Base-by-base conservation (phyloP, 2,888 invertebrate genomes). In the Drosophila ezoana region DNA sequence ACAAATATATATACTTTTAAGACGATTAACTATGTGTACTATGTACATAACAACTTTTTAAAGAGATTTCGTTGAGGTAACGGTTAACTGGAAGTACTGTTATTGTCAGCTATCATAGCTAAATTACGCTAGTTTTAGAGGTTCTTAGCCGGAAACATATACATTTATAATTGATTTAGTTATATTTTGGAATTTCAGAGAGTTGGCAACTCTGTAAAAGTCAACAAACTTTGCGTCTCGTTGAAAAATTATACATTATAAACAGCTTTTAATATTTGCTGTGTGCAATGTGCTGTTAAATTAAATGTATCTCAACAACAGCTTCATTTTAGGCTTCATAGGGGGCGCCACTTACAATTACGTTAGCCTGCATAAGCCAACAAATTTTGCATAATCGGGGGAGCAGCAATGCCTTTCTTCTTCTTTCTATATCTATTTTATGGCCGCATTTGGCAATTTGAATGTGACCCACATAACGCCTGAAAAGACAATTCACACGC, bases 401-500 rank as follows among this genome's bases (percentile, higher is more conserved):
- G 54, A 56, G 38, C 33, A 52, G 28, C 52, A 38, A 13, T 45
- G 10, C 11, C 8, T 32, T 33, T 41, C 14, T 14, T 11, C 14
- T 8, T 14, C 6, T 37, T 13, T 11, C 23, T 51, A 18, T 11
- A 32, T 57, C 28, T 32, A 43, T 32, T 45, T 47, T 16, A 10
- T 37, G 47, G 37, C 54, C 38, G 37, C 37, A 45, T 68, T 68
- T 76, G 68, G 59, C 48, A 60, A 67, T 76, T 76, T 72, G 32
- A 68, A 64, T 66, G 57, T 81, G 82, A 85, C 81, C 85, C 63
- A 81, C 47, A 77, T 71, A 74, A 66, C 51, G 23, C 48, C 32
- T 23, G 37, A 57, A 61, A 57, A 61, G 57, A 58, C 75, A 74
- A 68, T 82, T 81, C 81, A 85, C 85, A 81, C 79, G 82, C 68